Evolutionary conservation across 1,140 invertebrate species (phyloP), one percentile per base, ranked within the genome.

Genomic region (Melipona quadrifasciata): DNA sequence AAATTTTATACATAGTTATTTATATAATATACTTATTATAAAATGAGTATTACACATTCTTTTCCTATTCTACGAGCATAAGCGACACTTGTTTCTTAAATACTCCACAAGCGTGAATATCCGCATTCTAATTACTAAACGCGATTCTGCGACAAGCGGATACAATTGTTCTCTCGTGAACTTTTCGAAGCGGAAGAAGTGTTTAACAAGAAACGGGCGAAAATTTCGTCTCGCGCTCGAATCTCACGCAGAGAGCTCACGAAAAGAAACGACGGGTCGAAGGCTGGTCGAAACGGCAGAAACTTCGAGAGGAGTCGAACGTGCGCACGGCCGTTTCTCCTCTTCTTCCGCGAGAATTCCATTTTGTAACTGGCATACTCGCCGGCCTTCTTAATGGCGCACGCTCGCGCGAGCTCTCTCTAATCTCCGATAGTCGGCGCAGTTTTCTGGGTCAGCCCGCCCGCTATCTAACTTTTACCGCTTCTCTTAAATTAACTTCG

Each of bases 401-500:
- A 61, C 58, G n/a, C 31, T 31, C n/a, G 58, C 24, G 58, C 58
- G 24, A 47, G 39, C 39, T 47, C 80, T 78, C 74, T 77, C 81
- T 83, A 83, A 83, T 83, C 81, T 61, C 57, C 58, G 65, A 68
- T 70, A 76, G 61, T 27, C 12, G 65, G 8, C 21, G 74, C 74
- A 67, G 65, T 78, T 77, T 70, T 83, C 74, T 58, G 55, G 65
- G 55, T 70, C 81, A 58, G 34, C 74, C 39, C 58, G 80, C n/a
- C 14, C 64, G 14, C 64, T 34, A 57, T 61, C 65, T 74, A 68
- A 83, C 81, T 83, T 82, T 77, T 83, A 83, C 74, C 74, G 74
- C 64, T 83, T 70, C 81, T 58, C 81, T 83, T 83, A 83, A 83
- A 83, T 83, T 82, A 82, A 74, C 72, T 82, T 82, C 81, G 81